Base-by-base conservation (phyloP, 2,113 vertebrate genomes). In the Bos javanicus region DNA sequence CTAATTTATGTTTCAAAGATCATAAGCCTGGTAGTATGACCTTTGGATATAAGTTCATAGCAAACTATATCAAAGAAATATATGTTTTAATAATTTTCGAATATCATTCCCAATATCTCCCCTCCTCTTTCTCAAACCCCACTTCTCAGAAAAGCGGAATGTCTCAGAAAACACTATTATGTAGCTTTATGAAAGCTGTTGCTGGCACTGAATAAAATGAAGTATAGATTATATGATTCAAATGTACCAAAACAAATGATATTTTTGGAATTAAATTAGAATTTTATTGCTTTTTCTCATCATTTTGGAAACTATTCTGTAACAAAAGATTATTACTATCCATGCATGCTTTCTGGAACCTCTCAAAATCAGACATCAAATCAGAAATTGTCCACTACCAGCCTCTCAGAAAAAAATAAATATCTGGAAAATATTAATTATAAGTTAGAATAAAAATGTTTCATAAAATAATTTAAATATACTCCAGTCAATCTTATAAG, bases 1-100 rank as follows among this genome's bases (percentile, higher is more conserved):
- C 98, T 97, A 97, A 97, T 98, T 97, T 97, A 94, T 97, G n/a
- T 81, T 98, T 98, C 78, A 97, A 95, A 97, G 16, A 46, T 98
- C 98, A 98, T 98, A 98, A 98, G 60, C 57, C 80, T 92, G 90
- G 67, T 95, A 59, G 67, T 90, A 67, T 43, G 1, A 90, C 91
- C n/a, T 28, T 96, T 95, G 52, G 13, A 7, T 96, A 50, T 96
- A 56, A 71, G 88, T 97, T 78, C 87, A 87, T 95, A 15, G 33
- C 16, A 43, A 87, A 93, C 85, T 96, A 96, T 81, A 95, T 36
- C 33, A 95, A 95, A 97, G 52, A 8, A 94, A 76, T 26, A 93
- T 92, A 90, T 64, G 6, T 36, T 50, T 98, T 84, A 86, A 67
- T 90, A 96, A 95, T 97, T 94, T 87, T 87, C 60, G 95, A 91